These are phyloP conservation scores for Rhodeus uyekii DNA, from an alignment of 2,797 vertebrate species.

Conservation along the genomic window DNA sequence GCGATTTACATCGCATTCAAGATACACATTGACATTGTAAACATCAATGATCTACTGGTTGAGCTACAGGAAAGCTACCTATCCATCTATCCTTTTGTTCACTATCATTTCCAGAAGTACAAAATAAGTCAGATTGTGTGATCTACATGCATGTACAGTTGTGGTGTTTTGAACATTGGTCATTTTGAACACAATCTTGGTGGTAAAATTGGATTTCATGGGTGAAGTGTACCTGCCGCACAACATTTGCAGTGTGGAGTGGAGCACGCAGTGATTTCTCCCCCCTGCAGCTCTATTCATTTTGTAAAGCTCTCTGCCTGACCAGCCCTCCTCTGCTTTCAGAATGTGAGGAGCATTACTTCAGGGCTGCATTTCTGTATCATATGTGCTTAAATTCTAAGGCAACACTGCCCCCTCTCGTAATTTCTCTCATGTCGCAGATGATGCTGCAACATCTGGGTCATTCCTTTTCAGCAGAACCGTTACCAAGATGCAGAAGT, in stretches of 20 bases:
- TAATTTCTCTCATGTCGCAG: conserved; percentile 42
- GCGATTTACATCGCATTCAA: no score
- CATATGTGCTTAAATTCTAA: conserved; percentile 59
- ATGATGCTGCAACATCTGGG: not conserved
- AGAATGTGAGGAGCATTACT: conserved; percentile 56
- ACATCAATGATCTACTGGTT: no score
- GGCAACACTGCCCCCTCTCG: conserved; percentile 80
- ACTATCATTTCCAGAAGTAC: not conserved
- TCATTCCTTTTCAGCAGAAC: not conserved
- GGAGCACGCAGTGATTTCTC: conserved; percentile 22
- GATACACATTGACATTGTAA: no score
- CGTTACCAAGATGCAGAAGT: not conserved
- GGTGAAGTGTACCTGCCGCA: conserved; percentile 13
- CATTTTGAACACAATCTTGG: not conserved
- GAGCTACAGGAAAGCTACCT: no score
- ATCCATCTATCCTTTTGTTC: not conserved
- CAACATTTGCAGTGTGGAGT: conserved; percentile 12
- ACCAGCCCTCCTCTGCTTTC: not conserved
- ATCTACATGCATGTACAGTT: not conserved
- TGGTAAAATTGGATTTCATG: conserved; percentile 28
- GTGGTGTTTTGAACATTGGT: not conserved
- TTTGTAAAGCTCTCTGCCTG: conserved; percentile 16
- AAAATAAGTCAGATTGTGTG: not conserved
- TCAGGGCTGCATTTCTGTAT: conserved; percentile 54
- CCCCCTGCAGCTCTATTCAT: conserved; percentile 38